Base-by-base conservation (phyloP, 2,113 vertebrate species). In the Syngnathus typhle region DNA sequence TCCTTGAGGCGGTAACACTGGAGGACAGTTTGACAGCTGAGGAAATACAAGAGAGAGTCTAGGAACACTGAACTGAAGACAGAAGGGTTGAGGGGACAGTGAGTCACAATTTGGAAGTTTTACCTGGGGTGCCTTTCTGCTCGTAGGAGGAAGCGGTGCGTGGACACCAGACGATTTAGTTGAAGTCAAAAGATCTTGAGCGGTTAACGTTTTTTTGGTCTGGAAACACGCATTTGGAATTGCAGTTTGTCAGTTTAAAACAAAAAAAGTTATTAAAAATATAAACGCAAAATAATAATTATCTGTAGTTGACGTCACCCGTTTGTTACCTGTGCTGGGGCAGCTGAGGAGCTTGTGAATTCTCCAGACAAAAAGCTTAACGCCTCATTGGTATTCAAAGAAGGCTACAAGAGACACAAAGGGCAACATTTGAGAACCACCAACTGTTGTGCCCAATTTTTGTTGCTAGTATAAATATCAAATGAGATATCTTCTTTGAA, bases 331-430 rank as follows among this genome's bases (percentile, higher is more conserved):
- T 81, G 59, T 64, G 68, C 61, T 19, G 83, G 64, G 58, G 79
- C 64, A 18, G 68, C 77, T 16, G 83, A 74, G 37, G 82, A 27
- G 0, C 47, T 49, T 6, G 15, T 21, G 36, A 91, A 90, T 71
- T 68, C 90, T 75, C 74, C 73, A 56, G 86, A 85, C 68, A 91
- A 74, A 61, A 90, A 0, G 71, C 90, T 88, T 76, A 92, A 83
- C 54, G 89, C 91, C 0, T 89, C 87, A 21, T 37, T 67, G 0
- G 84, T 49, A 13, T 44, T 80, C 76, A 91, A 65, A 44, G 82
- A 73, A 51, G 90, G 85, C 90, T 91, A 72, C 1, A 73, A 68
- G 62, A 65, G 51, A 19, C 11, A 54, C 15, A 62, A 16, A 62
- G 6, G 6, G 16, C 12, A 12, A 39, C 27, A 32, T 32, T 32